These are phyloP conservation scores for Rhagophthalmus giganteus DNA, from an alignment of 2,888 invertebrate species.

Conservation along the genomic window DNA sequence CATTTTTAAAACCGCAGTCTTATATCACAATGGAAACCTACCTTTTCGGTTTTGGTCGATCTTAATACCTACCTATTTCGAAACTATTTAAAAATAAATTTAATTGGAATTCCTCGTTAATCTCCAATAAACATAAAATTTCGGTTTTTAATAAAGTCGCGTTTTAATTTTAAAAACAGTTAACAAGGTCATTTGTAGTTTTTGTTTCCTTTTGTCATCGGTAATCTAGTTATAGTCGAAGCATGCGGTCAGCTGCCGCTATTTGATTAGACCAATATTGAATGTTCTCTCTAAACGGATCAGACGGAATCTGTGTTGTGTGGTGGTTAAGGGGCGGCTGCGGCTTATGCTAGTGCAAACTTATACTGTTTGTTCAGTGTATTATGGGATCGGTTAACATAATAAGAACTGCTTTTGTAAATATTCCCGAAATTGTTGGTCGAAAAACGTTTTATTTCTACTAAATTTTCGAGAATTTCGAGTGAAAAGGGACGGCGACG, in stretches of 20 bases:
- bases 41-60: no score
- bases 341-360: conserved; percentile 21
- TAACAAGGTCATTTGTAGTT: conserved; percentile 27
- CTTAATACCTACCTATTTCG: no score
- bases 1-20: no score
- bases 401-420: neutral
- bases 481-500: no score
- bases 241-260: conserved; percentile 41
- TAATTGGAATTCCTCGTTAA: no score
- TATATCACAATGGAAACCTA: no score
- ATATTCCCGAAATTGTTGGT: neutral
- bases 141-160: no score
- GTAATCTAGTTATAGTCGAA: conserved; percentile 38
- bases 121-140: no score
- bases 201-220: conserved; percentile 39
- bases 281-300: conserved; percentile 43
- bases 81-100: no score
- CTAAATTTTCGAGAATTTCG: no score
- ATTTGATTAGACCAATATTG: conserved; percentile 45
- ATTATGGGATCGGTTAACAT: conserved; percentile 20
- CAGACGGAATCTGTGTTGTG: conserved; percentile 37
- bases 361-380: conserved; percentile 16
- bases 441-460: neutral
- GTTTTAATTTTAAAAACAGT: conserved; percentile 2
- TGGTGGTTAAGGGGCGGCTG: conserved; percentile 28